Evolutionary conservation across 37 sponge, comb jelly and placozoan genomes (phyloP), one percentile per base, ranked within the genome.

Genomic region (Haliclona indistincta): DNA sequence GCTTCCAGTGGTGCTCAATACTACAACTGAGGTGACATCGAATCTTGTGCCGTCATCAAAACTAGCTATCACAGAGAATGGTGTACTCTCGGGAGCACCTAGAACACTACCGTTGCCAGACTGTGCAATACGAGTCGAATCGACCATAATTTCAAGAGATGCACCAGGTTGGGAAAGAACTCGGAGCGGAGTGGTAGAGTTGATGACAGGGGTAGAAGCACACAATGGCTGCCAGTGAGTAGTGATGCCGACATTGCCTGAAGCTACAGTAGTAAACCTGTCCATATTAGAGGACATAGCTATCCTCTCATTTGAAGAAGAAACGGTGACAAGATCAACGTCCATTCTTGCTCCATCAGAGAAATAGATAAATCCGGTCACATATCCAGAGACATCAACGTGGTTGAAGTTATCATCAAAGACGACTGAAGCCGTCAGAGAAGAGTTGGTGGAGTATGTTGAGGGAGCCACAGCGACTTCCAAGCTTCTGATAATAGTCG

Each of bases 281-380:
- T 38, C 52, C 33, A 22, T 43, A 32, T 8, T 34, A 2, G 60
- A 23, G n/a, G n/a, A n/a, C 5, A 44, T 38, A 10, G 17, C 38
- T 2, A 41, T 76, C 7, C 8, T 28, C 19, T 60, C 26, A 34
- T 72, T 44, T 25, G 56, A 8, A 65, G 77, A 63, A 52, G 61
- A 3, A 22, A 75, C 37, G 0, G 5, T 0, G 29, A 63, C 22
- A 20, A 0, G 15, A 38, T 68, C 60, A 13, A 86, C 51, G 15
- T 43, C 40, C 43, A 49, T 42, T 5, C 75, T 11, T 25, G 65
- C 65, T 11, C 86, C 91, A 81, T 90, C 91, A 39, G 76, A 71
- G 73, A 76, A 81, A 54, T 85, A 81, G 10, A 76, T 73, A 26
- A 32, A 34, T 11, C 73, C 81, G 76, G 85, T 25, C 10, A 60